phyloP scores from a whole-genome alignment of 2,113 vertebrate genomes.

The Chitala chitala region DNA sequence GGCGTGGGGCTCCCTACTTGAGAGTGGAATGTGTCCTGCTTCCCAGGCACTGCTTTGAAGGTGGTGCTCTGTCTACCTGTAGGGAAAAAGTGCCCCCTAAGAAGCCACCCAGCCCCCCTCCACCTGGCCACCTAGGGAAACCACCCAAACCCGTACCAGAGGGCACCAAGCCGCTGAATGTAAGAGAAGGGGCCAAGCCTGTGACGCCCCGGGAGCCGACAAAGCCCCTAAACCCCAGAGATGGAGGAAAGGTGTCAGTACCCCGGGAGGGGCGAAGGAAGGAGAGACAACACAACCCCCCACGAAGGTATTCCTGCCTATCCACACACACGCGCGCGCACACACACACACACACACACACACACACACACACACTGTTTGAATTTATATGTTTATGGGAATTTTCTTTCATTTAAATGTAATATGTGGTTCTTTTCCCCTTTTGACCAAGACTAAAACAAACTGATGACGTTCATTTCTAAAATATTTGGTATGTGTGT shows the following conservation, averaged over 20 bases:
- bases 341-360: too few relatives aligned
- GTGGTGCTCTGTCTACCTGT: conserved; percentile 48
- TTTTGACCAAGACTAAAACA: too few relatives aligned
- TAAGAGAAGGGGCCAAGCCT: conserved; percentile 57
- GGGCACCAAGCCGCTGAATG: conserved; percentile 64
- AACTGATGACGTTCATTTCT: too few relatives aligned
- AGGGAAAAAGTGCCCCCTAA: conserved; percentile 81
- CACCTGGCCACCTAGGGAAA: conserved; percentile 58
- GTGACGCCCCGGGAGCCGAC: conserved; percentile 44
- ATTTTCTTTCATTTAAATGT: too few relatives aligned
- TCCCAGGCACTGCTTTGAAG: conserved; percentile 48
- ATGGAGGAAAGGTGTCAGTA: conserved; percentile 55
- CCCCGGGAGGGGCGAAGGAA: conserved; percentile 77
- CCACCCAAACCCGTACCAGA: conserved; percentile 60
- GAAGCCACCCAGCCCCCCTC: conserved; percentile 70
- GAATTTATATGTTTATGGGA: too few relatives aligned
- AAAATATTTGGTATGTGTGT: too few relatives aligned
- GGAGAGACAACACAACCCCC: conserved; percentile 74
- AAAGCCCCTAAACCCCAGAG: conserved; percentile 52
- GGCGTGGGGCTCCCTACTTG: too few relatives aligned
- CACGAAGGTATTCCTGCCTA: conserved; percentile 69
- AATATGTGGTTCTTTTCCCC: too few relatives aligned
- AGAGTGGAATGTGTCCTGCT: not conserved
- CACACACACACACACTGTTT: too few relatives aligned
- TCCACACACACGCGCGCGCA: too few relatives aligned